Conservation (phyloP, 2,888 invertebrate species). For the Dichetophora obliterata region DNA sequence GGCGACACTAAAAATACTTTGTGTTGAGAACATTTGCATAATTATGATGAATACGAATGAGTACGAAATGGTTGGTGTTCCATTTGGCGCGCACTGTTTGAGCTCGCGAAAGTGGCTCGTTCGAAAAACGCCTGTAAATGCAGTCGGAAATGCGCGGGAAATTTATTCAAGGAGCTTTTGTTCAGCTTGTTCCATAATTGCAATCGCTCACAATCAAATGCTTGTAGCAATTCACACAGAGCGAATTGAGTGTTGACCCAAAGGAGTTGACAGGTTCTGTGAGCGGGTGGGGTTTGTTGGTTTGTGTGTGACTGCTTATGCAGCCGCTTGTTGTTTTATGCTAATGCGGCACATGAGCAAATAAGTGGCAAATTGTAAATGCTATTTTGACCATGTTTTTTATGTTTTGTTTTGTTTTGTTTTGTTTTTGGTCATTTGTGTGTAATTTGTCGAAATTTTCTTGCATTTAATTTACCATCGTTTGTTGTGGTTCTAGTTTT, state of each 20-base stretch:
- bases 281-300: no score
- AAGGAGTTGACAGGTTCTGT: no score
- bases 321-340: no score
- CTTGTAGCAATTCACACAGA: slow-evolving; percentile 42
- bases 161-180: slow-evolving; percentile 47
- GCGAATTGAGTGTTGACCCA: no score
- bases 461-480: slow-evolving; percentile 31
- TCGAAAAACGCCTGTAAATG: slow-evolving; percentile 50
- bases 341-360: neutral
- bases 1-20: neutral
- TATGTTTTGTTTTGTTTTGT: no score
- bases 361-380: slow-evolving; percentile 37
- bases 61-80: neutral
- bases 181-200: slow-evolving; percentile 44
- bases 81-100: slow-evolving; percentile 7
- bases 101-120: slow-evolving; percentile 36
- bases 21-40: slow-evolving; percentile 57
- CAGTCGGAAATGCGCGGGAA: slow-evolving; percentile 54
- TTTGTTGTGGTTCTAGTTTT: slow-evolving; percentile 1
- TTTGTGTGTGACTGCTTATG: no score
- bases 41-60: slow-evolving; percentile 61
- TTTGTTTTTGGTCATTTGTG: slow-evolving; percentile 25
- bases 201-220: slow-evolving; percentile 62
- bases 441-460: slow-evolving; percentile 39
- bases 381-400: slow-evolving; percentile 6